Conservation (phyloP, 1,140 invertebrate species). For the Amyelois transitella region DNA sequence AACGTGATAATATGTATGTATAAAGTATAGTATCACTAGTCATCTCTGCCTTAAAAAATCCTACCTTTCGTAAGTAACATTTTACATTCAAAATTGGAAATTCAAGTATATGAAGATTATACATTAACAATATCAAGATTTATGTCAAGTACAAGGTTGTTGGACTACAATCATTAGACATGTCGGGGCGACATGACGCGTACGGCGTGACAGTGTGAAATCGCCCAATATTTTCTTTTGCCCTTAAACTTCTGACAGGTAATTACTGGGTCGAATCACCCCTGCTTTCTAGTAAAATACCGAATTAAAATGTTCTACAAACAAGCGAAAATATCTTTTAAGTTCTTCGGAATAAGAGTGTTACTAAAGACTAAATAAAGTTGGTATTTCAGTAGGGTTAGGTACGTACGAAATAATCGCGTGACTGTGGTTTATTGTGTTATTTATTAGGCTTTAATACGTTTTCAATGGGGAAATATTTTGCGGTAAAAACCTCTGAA, state of each 20-base stretch:
- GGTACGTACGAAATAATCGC: conserved; percentile 10
- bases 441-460: conserved; percentile 16
- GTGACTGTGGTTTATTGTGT: conserved; percentile 15
- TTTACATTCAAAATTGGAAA: no score
- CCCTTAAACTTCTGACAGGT: conserved; percentile 17
- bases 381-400: background rate
- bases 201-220: conserved; percentile 15
- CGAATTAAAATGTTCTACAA: background rate
- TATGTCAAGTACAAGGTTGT: background rate
- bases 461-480: conserved; percentile 13
- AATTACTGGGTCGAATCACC: conserved; percentile 8
- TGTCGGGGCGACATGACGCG: conserved; percentile 1
- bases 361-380: background rate
- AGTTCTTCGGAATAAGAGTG: background rate
- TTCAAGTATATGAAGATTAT: background rate
- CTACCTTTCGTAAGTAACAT: no score
- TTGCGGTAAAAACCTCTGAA: background rate
- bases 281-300: background rate
- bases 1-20: no score
- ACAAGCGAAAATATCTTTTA: background rate
- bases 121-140: background rate
- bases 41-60: no score
- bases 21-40: no score
- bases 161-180: conserved; percentile 1
- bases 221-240: conserved; percentile 12